Evolutionary conservation across 2,797 vertebrate species (phyloP).

Genomic region (Phrynocephalus vlangalii): DNA sequence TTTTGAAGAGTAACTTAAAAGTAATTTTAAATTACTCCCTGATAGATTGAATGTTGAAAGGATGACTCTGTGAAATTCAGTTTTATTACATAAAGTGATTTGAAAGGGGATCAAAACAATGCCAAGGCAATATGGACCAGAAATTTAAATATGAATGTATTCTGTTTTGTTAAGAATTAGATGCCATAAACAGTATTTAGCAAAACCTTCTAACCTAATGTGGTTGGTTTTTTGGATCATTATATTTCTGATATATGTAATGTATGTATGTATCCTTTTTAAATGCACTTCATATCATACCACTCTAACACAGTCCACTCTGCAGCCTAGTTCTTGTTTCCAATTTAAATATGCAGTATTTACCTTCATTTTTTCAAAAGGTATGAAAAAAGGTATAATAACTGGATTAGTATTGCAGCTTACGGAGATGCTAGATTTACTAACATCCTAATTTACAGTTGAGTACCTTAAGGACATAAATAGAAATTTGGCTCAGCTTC

Average conservation of each 20-base stretch:
- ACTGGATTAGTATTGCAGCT: neutral
- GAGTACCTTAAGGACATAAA: slow-evolving; percentile 1
- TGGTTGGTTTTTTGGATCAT: slow-evolving; percentile 43
- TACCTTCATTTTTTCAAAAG: neutral
- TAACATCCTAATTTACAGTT: slow-evolving; percentile 7
- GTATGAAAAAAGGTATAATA: neutral
- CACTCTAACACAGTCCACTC: neutral
- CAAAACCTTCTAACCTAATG: slow-evolving; percentile 60
- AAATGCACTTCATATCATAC: neutral
- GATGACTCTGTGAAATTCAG: neutral
- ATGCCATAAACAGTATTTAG: slow-evolving; percentile 60
- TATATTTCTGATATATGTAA: slow-evolving; percentile 36
- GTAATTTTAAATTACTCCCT: neutral
- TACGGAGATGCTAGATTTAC: neutral
- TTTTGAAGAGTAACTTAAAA: neutral
- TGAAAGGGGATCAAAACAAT: slow-evolving; percentile 56
- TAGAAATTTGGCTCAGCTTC: slow-evolving; percentile 1
- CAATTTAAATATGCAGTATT: neutral
- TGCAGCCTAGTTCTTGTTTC: neutral
- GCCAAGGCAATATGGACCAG: slow-evolving; percentile 50
- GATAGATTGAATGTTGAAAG: slow-evolving; percentile 59
- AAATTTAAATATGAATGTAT: slow-evolving; percentile 66
- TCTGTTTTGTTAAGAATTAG: slow-evolving; percentile 67
- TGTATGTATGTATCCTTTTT: neutral
- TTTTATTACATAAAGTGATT: slow-evolving; percentile 62